Percentiles rank a stretch among this genome's conserved stretches.
Conservation (phyloP, 2,888 invertebrate species). For the Diogma glabrata region DNA sequence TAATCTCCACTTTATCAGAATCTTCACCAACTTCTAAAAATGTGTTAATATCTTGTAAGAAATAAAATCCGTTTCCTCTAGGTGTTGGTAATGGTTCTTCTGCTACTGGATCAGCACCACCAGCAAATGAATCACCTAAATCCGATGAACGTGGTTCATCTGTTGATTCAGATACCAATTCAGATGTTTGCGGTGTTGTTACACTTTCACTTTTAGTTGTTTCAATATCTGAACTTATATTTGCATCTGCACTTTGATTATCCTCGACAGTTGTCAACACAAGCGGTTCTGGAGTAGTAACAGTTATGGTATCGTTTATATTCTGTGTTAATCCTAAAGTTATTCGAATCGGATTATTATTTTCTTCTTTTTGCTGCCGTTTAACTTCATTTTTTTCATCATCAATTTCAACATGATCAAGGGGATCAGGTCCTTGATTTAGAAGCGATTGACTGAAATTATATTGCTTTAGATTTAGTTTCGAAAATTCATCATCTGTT, state of each 20-base stretch:
- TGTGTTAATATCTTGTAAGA: constrained; percentile 76
- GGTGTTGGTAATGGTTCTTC: constrained; percentile 53
- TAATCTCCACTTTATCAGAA: constrained; percentile 62
- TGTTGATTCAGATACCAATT: too few relatives aligned
- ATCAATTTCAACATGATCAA: constrained; percentile 28
- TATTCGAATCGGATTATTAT: constrained; percentile 24
- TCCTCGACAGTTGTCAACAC: constrained; percentile 5
- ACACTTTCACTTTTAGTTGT: constrained; percentile 19
- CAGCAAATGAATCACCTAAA: constrained; percentile 67
- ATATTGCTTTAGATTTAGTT: constrained; percentile 31
- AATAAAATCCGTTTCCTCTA: constrained; percentile 67
- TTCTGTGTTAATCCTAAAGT: constrained; percentile 22
- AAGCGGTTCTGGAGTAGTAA: constrained; percentile 4
- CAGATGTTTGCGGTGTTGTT: too few relatives aligned
- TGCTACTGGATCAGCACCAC: constrained; percentile 44
- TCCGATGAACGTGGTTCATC: constrained; percentile 38
- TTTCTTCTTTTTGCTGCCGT: constrained; percentile 32
- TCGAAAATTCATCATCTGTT: constrained; percentile 35
- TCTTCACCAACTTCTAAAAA: constrained; percentile 74
- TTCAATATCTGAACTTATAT: not conserved
- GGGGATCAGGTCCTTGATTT: constrained; percentile 34
- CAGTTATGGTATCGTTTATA: constrained; percentile 8
- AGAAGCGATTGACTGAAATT: constrained; percentile 29
- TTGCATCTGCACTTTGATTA: not conserved
- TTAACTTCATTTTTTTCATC: constrained; percentile 40